Evolutionary conservation across 1,140 invertebrate species (phyloP).

Genomic region (Medauroidea extradentata): DNA sequence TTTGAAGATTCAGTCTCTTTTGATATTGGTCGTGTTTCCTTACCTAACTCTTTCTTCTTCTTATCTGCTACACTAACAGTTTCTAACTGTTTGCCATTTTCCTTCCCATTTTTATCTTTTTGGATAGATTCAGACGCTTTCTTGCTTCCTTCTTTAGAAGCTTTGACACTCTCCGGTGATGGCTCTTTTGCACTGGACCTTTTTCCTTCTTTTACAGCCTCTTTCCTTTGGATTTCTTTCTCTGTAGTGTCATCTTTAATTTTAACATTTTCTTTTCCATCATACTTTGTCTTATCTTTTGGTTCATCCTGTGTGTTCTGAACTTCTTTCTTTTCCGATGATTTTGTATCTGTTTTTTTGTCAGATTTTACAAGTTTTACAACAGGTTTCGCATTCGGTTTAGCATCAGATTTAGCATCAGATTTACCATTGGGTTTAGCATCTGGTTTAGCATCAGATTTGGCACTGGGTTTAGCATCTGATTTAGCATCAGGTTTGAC

Average conservation of each 20-base stretch:
- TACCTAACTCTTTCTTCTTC: constrained; percentile 31
- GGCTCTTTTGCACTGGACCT: background rate
- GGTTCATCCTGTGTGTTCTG: constrained; percentile 23
- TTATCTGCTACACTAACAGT: constrained; percentile 36
- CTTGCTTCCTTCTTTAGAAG: constrained; percentile 3
- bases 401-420: no score
- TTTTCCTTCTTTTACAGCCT: background rate
- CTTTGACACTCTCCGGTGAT: background rate
- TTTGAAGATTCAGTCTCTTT: constrained; percentile 11
- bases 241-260: constrained; percentile 30
- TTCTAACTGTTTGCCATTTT: constrained; percentile 29
- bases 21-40: constrained; percentile 12
- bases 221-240: background rate
- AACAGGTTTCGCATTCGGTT: no score
- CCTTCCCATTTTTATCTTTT: constrained; percentile 1
- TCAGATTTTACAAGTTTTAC: no score
- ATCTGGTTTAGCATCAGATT: no score
- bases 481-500: no score
- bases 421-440: no score
- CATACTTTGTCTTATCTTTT: background rate
- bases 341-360: constrained; percentile 7
- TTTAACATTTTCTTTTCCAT: background rate
- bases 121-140: no score
- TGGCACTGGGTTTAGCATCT: no score
- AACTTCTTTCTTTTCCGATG: constrained; percentile 12